Evolutionary conservation across 2,113 vertebrate species (phyloP), one percentile per base, ranked within the genome.

Genomic region (Pteropus alecto): DNA sequence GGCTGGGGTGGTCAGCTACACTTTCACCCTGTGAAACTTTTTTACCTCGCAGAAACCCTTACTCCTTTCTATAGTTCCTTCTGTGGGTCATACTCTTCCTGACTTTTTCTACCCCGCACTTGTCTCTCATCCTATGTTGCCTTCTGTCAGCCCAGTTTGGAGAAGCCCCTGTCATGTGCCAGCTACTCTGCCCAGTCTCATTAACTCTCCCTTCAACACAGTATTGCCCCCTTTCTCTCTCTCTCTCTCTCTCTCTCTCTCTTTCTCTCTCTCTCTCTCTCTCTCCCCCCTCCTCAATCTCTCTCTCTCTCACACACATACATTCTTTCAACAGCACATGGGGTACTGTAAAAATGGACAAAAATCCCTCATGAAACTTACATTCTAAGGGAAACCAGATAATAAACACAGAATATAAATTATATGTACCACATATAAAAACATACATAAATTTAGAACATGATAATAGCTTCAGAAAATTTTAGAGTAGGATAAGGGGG

Each of bases 361-460:
- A 43, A 84, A 28, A 73, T 67, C 7, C n/a, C 26, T 93, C 68
- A 77, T 30, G n/a, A 88, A 83, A 76, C 30, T 83, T 87, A 58
- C 11, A 58, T 83, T 67, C 51, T 92, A 74, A 96, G 67, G 68
- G 85, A 43, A 54, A 33, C 22, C 70, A 88, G 78, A 73, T 63
- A 85, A 78, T 63, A 81, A 68, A 78, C 67, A 65, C 22, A 78
- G n/a, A 94, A 16, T 43, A 58, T 74, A 79, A 93, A 77, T 78
- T 43, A 51, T 48, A 46, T n/a, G 43, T 43, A 81, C 14, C 51
- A 51, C 16, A 56, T 38, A 24, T 61, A 63, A 92, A 86, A 24
- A 90, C 46, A 78, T 78, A 94, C 38, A 65, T 90, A 82, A 30
- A 81, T 76, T 93, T 78, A 91, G 61, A 89, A 90, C 48, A 46